Evolutionary conservation across 2,113 vertebrate species (phyloP).

Genomic region (Sebastes schlegelii): DNA sequence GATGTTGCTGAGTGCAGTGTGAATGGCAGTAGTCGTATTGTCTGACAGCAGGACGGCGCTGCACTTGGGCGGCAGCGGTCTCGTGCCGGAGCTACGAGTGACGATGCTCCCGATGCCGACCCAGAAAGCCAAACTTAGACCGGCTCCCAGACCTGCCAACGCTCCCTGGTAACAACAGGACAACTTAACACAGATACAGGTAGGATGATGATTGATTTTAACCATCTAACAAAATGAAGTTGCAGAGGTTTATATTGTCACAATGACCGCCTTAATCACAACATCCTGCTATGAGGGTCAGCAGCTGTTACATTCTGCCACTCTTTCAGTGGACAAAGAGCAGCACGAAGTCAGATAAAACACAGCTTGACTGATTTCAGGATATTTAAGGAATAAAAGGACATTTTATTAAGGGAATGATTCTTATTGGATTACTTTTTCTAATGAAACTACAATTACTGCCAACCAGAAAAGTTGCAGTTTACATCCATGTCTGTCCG

Average conservation of each 20-base stretch:
- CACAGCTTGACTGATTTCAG: not conserved
- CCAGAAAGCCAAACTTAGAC: constrained; percentile 92
- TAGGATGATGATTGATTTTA: too few relatives aligned
- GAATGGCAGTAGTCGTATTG: constrained; percentile 73
- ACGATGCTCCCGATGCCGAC: constrained; percentile 90
- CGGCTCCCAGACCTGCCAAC: constrained; percentile 83
- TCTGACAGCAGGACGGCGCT: constrained; percentile 17
- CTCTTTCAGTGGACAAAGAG: not conserved
- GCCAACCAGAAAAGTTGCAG: too few relatives aligned
- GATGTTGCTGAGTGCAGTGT: constrained; percentile 67
- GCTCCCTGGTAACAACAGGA: constrained; percentile 85
- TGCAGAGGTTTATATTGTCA: not conserved
- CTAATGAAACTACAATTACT: not conserved
- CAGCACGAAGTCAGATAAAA: not conserved
- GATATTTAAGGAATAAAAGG: not conserved
- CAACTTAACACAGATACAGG: not conserved
- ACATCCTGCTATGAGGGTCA: not conserved
- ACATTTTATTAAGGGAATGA: not conserved
- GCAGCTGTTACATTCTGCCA: not conserved
- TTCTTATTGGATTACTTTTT: not conserved
- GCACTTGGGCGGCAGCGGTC: constrained; percentile 22
- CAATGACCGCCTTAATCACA: not conserved
- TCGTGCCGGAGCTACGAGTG: not conserved
- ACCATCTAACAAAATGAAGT: too few relatives aligned
- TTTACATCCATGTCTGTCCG: too few relatives aligned